Base-by-base conservation (phyloP, 1,140 invertebrate species). In the Pollicipes pollicipes region DNA sequence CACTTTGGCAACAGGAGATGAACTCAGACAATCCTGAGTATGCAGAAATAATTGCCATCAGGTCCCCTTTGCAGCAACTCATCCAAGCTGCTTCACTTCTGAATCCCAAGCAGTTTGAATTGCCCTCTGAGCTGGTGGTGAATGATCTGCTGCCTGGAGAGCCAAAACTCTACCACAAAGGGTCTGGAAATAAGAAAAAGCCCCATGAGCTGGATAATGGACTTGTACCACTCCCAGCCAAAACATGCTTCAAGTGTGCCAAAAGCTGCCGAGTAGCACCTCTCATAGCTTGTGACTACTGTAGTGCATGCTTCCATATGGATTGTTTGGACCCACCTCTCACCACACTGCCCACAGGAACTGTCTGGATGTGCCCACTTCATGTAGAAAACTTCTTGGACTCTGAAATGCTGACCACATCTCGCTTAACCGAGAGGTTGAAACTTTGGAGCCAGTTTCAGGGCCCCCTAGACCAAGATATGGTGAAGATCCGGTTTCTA, bases 341-440 rank as follows among this genome's bases (percentile, higher is more conserved):
- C 28, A 91, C 92, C 0, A 86, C 87, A 10, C 82, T 92, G 72
- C 94, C 95, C 1, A 87, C 87, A 29, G 90, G 89, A 0, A 81
- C 88, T 69, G 63, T 64, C 30, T 98, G 95, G 95, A 97, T 97
- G 93, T 98, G 95, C 81, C 94, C 94, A 0, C 92, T 93, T 81
- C 95, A 98, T 82, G 87, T 91, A 1, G 91, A 97, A 81, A 89
- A 93, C 77, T 87, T 80, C 13, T 76, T 90, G 87, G 92, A 95
- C 80, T 85, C 89, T 75, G 88, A 90, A 77, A 77, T 94, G 66
- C 81, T 95, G 66, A 88, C 85, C 66, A 88, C 89, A 2, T 85
- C 89, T 73, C 88, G 90, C 68, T 85, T 91, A 0, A 88, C 89
- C 0, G 91, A 95, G 78, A 83, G 93, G 26, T 84, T 94, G 29